Evolutionary conservation across 2,113 vertebrate genomes (phyloP), one percentile per base, ranked within the genome.

Genomic region (Marmota monax): DNA sequence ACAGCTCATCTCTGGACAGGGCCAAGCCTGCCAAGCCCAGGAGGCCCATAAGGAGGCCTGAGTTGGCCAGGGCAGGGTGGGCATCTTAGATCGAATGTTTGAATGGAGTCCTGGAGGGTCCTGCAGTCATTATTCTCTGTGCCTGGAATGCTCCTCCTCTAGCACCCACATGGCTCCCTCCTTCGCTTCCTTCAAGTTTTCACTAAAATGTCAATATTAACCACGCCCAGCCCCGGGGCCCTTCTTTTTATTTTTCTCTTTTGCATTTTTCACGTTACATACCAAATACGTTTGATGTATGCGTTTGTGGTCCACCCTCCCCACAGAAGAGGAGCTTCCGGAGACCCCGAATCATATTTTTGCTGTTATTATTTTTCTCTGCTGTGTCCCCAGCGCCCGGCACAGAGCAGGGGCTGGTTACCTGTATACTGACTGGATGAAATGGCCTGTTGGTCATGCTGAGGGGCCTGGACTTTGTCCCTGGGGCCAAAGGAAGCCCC

Each of bases 181-280:
- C n/a, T 67, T 23, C 45, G 1, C 42, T 7, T 29, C 22, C 65
- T 76, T 65, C 63, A 72, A 65, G 48, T 25, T 84, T 84, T 86
- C 51, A 45, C 16, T 17, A 27, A 90, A 74, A 39, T 0, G 0
- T 78, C 51, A 20, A 2, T 8, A 10, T n/a, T 42, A 67, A 23
- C 34, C 17, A 2, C 11, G 22, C 23, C 45, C 0, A 1, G 17
- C 10, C 5, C 14, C 22, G 1, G 5, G 4, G 18, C 5, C 53
- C 25, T 69, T 23, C 58, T 39, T 42, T 45, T 72, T 72, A 12
- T 72, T 73, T 51, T 80, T 12, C 51, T 25, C 82, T 34, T 72
- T 63, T 39, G 42, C 11, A 17, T 10, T 37, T 34, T 29, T 56
- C 48, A 25, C 20, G 22, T 27, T 20, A 37, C 37, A 51, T 27